Evolutionary conservation across 2,797 vertebrate species (phyloP).

Genomic region (Gephyroberyx darwinii): DNA sequence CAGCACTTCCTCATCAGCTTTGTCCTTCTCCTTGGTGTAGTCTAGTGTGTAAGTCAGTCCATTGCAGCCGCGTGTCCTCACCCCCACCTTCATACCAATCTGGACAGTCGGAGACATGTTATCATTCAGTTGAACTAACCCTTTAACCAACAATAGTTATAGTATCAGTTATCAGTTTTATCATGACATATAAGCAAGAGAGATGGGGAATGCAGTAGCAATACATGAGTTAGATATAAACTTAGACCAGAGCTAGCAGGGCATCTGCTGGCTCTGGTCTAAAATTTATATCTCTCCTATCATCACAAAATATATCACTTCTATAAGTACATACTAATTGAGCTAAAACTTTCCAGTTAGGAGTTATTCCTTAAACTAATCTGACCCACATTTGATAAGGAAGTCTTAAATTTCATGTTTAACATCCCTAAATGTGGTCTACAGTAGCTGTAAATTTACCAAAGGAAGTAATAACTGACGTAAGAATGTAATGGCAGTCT

Average conservation of each 20-base stretch:
- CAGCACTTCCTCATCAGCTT: slow-evolving; percentile 94
- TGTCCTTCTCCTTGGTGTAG: slow-evolving; percentile 90
- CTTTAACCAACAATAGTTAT: not conserved
- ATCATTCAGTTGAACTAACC: not conserved
- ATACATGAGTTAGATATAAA: too few species aligned
- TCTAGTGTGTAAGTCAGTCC: slow-evolving; percentile 96
- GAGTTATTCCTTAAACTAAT: not conserved
- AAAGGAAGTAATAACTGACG: not conserved
- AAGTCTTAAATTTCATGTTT: not conserved
- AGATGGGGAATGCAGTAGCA: too few species aligned
- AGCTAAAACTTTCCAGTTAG: not conserved
- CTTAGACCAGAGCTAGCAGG: too few species aligned
- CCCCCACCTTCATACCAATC: slow-evolving; percentile 95
- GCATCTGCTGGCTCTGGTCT: too few species aligned
- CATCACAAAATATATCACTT: too few species aligned
- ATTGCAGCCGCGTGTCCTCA: slow-evolving; percentile 96
- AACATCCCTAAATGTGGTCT: not conserved
- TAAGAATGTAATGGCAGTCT: not conserved
- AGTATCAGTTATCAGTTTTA: not conserved
- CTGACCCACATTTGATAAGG: not conserved
- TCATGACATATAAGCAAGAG: too few species aligned
- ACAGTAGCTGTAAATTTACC: too few species aligned
- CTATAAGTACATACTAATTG: not conserved
- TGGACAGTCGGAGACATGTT: slow-evolving; percentile 56
- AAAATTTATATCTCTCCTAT: too few species aligned